Percentiles rank a stretch among this genome's conserved stretches.
phyloP scores from a whole-genome alignment of 2,797 vertebrate species.

The Staurois parvus region DNA sequence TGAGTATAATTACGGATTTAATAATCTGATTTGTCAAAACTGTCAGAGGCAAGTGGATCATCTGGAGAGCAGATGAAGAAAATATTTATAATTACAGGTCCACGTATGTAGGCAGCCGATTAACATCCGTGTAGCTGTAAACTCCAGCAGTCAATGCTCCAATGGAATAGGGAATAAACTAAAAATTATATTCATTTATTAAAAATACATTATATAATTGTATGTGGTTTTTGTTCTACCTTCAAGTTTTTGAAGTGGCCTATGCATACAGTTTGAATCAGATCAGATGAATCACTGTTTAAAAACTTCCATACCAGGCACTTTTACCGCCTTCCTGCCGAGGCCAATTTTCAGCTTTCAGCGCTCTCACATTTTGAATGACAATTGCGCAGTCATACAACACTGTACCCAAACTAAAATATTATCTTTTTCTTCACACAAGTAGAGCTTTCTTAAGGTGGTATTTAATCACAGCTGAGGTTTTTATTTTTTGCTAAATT shows the following conservation, averaged over 20 bases:
- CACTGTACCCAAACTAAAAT: too few species aligned
- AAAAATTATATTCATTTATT: background rate
- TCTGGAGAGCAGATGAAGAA: conserved; percentile 79
- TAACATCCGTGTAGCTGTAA: conserved; percentile 67
- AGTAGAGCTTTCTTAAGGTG: too few species aligned
- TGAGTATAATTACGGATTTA: conserved; percentile 75
- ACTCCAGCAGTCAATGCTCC: background rate
- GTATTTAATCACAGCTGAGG: too few species aligned
- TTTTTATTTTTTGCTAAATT: too few species aligned
- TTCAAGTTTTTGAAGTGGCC: background rate
- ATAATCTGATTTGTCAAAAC: conserved; percentile 82
- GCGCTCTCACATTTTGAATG: too few species aligned
- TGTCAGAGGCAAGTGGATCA: conserved; percentile 78
- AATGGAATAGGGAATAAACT: background rate
- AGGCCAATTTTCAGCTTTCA: too few species aligned
- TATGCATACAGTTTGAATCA: background rate
- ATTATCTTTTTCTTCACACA: too few species aligned
- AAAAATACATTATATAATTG: background rate
- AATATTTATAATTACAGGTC: conserved; percentile 78
- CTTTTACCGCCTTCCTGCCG: too few species aligned
- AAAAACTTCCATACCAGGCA: too few species aligned
- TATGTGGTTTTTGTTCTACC: background rate
- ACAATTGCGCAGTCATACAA: too few species aligned
- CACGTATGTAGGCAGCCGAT: conserved; percentile 77
- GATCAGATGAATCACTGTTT: background rate